These are phyloP conservation scores for Lophius piscatorius DNA, from an alignment of 2,113 vertebrate genomes.

Conservation along the genomic window DNA sequence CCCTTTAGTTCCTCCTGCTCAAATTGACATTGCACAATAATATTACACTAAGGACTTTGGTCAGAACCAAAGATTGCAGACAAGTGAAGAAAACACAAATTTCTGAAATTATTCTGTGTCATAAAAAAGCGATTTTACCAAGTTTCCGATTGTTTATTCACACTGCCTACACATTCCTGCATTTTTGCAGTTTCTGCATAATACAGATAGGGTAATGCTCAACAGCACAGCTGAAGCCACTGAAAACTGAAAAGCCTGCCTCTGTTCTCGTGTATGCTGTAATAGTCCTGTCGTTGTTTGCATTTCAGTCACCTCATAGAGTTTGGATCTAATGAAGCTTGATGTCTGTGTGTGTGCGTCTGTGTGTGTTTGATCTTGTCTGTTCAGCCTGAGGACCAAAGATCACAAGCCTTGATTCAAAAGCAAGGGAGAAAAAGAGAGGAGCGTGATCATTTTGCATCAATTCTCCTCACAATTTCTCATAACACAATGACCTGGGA, in stretches of 20 bases:
- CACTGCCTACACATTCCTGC: not conserved
- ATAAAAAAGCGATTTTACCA: too few relatives aligned
- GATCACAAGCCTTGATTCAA: slow-evolving; percentile 51
- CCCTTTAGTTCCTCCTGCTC: too few relatives aligned
- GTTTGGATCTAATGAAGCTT: slow-evolving; percentile 70
- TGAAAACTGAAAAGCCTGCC: slow-evolving; percentile 26
- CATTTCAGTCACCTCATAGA: slow-evolving; percentile 66
- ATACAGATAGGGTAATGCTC: not conserved
- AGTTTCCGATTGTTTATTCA: not conserved
- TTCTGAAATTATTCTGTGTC: too few relatives aligned
- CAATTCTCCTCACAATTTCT: slow-evolving; percentile 29
- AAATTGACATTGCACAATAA: too few relatives aligned
- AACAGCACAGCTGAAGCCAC: slow-evolving; percentile 6
- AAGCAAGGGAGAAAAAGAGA: slow-evolving; percentile 30
- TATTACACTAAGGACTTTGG: too few relatives aligned
- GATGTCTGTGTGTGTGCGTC: slow-evolving; percentile 59
- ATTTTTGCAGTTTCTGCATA: slow-evolving; percentile 11
- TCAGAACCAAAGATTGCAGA: too few relatives aligned
- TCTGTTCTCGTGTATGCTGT: slow-evolving; percentile 47
- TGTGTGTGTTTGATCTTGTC: slow-evolving; percentile 72
- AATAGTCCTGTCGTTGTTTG: slow-evolving; percentile 66
- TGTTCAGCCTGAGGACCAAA: slow-evolving; percentile 65
- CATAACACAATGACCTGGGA: slow-evolving; percentile 53
- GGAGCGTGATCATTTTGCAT: slow-evolving; percentile 17
- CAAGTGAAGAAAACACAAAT: too few relatives aligned